Conservation (phyloP, 2,797 vertebrate species). For the Tragopan temminckii region DNA sequence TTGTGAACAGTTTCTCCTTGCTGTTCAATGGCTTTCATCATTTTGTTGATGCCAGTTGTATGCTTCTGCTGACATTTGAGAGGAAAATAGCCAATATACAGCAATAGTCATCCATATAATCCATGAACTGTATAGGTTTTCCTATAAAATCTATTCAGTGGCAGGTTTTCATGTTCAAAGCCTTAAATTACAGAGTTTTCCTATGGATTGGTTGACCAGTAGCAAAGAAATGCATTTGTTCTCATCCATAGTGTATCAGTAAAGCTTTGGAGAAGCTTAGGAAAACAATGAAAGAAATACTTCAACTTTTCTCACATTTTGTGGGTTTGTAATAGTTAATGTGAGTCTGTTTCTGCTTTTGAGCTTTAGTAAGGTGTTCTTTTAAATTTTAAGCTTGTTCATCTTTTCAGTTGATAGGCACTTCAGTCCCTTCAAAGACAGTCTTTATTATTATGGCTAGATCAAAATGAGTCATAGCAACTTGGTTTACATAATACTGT, state of each 20-base stretch:
- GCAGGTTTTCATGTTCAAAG: not conserved
- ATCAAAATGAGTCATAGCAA: not conserved
- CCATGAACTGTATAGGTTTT: not conserved
- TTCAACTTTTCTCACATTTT: not conserved
- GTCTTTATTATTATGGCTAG: not conserved
- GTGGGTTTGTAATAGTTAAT: not conserved
- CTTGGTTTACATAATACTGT: not conserved
- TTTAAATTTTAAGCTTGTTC: not conserved
- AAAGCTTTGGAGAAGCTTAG: not conserved
- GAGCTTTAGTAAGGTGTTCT: not conserved
- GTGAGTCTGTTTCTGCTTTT: not conserved
- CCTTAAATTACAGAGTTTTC: not conserved
- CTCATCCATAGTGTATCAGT: not conserved
- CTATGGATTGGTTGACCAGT: not conserved
- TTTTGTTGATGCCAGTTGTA: not conserved
- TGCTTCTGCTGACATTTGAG: not conserved
- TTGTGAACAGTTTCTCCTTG: not conserved
- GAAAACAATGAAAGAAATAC: not conserved
- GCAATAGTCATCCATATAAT: not conserved
- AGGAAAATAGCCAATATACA: not conserved
- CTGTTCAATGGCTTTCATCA: fast-evolving
- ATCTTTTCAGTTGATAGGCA: not conserved
- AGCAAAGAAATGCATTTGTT: not conserved
- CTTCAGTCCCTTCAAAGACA: not conserved
- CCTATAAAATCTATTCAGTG: not conserved